Conservation (phyloP, 1,140 invertebrate genomes). For the Rhagoletis pomonella region DNA sequence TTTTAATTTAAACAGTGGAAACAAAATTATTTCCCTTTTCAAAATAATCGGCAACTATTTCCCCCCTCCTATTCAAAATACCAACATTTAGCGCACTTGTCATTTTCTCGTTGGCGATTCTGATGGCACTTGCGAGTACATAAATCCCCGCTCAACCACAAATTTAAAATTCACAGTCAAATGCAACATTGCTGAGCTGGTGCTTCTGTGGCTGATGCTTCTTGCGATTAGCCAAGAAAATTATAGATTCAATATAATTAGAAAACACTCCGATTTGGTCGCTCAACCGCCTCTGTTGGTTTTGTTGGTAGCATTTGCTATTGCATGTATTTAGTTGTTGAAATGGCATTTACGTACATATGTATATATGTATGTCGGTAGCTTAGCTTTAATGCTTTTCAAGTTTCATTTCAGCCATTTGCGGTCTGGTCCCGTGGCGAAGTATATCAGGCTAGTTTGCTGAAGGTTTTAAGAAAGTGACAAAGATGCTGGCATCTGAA, state of each 20-base stretch:
- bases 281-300: neutral
- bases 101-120: neutral
- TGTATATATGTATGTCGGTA: neutral
- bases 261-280: constrained; percentile 60
- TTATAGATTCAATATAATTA: constrained; percentile 74
- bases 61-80: neutral
- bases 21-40: neutral
- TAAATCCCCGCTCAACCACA: constrained; percentile 21
- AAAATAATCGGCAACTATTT: neutral
- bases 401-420: neutral
- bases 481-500: constrained; percentile 26
- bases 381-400: neutral
- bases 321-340: too few species aligned
- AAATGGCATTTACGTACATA: too few species aligned
- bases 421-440: constrained; percentile 30
- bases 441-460: neutral
- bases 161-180: constrained; percentile 48
- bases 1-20: constrained; percentile 37
- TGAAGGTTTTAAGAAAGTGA: neutral
- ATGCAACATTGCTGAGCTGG: neutral
- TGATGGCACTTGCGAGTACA: neutral
- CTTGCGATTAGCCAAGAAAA: constrained; percentile 66
- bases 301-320: neutral
- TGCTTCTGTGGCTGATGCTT: neutral
- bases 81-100: neutral